Evolutionary conservation across 2,888 invertebrate genomes (phyloP).

Genomic region (Monoplex corrugatus): DNA sequence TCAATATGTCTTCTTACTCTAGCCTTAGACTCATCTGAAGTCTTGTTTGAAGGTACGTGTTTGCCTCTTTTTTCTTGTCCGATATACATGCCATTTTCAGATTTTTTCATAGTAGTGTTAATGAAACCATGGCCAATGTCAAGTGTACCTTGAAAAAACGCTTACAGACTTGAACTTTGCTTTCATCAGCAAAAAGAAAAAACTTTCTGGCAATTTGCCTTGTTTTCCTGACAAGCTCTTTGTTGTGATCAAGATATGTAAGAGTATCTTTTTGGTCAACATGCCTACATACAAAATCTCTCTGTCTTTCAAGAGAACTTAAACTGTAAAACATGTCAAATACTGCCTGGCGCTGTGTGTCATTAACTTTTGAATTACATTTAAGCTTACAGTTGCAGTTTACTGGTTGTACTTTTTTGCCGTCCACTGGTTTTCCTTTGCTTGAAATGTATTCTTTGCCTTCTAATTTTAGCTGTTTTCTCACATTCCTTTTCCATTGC

Average conservation of each 20-base stretch:
- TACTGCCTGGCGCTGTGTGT: slow-evolving; percentile 5
- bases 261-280: slow-evolving; percentile 19
- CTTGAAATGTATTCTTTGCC: neutral
- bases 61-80: slow-evolving; percentile 22
- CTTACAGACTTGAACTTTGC: slow-evolving; percentile 10
- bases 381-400: slow-evolving; percentile 13
- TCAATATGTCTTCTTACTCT: neutral
- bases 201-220: neutral
- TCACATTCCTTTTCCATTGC: slow-evolving; percentile 19
- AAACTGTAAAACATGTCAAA: neutral
- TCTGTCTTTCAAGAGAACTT: neutral
- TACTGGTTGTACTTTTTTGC: neutral
- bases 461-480: slow-evolving; percentile 13
- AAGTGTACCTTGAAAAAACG: neutral
- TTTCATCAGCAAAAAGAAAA: neutral
- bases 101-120: neutral
- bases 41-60: slow-evolving; percentile 7
- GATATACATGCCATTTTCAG: neutral
- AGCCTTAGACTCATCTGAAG: neutral
- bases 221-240: neutral
- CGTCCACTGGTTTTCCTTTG: slow-evolving; percentile 6
- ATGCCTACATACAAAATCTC: slow-evolving; percentile 20
- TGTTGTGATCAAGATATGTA: neutral
- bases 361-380: slow-evolving; percentile 2
- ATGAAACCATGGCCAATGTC: slow-evolving; percentile 23